These are phyloP conservation scores for Acrobasis repandana DNA, from an alignment of 2,888 invertebrate species.

Conservation along the genomic window DNA sequence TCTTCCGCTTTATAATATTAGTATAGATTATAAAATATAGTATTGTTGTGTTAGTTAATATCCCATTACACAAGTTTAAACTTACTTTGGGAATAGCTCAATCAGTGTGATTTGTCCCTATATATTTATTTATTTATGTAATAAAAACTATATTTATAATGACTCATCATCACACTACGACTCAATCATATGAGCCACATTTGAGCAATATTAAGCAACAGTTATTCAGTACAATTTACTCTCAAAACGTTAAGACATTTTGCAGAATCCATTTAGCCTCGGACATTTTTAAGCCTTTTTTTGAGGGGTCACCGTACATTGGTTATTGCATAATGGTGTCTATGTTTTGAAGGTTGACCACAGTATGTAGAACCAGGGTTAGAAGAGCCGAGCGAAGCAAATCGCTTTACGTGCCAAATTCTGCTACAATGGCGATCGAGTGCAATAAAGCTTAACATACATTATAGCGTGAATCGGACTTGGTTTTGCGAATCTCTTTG, in stretches of 20 bases:
- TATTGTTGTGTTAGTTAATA: too few relatives aligned
- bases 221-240: neutral
- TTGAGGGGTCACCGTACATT: neutral
- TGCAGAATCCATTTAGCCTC: constrained; percentile 1
- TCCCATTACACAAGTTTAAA: too few relatives aligned
- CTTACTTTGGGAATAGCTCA: too few relatives aligned
- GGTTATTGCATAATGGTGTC: constrained; percentile 28
- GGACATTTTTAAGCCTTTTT: neutral
- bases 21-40: too few relatives aligned
- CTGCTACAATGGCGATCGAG: constrained; percentile 47
- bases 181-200: neutral
- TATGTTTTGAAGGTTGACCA: constrained; percentile 46
- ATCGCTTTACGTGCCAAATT: constrained; percentile 58
- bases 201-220: neutral
- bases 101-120: too few relatives aligned
- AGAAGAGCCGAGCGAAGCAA: constrained; percentile 29
- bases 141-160: neutral
- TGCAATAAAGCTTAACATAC: constrained; percentile 38
- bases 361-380: too few relatives aligned
- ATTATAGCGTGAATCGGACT: neutral
- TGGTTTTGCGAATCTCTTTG: neutral
- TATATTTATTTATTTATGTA: too few relatives aligned
- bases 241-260: neutral
- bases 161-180: neutral
- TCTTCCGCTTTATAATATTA: too few relatives aligned